Evolutionary conservation across 2,797 vertebrate species (phyloP), one percentile per base, ranked within the genome.

Genomic region (Centropyge bicolor): DNA sequence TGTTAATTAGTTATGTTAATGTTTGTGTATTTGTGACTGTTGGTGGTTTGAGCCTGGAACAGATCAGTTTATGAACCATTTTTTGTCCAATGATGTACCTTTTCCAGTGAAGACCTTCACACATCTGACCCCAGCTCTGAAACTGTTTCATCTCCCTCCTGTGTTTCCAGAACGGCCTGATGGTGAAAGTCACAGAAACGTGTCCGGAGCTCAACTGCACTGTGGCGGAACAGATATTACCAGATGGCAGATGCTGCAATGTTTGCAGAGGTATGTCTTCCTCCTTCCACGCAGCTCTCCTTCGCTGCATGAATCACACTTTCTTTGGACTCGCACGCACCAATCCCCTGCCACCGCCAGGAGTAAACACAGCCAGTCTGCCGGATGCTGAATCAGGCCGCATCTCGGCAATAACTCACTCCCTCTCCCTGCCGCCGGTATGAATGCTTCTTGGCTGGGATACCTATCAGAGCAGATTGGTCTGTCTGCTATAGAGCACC

Each of bases 141-240:
- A 38, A 40, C 16, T 61, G 9, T 65, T 55, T 45, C 43, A 6
- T 31, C 46, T 79, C 5, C 54, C 38, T 66, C 54, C 35, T 72
- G 16, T 84, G 56, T 24, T 87, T 94, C 36, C 94, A 99, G 98
- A 96, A 95, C 38, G 97, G 97, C 87, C 93, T 97, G 86, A 95
- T 98, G 94, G 93, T 96, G 79, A 96, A 95, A 93, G 95, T 98
- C 38, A 94, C 94, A 10, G 97, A 98, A 87, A 92, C 86, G 0
- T 99, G 98, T 82, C 96, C 96, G 0, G 93, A 95, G 5, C 87
- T 98, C 86, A 98, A 99, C 95, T 99, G 98, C 91, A 96, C 97
- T 3, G 68, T 93, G 74, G 81, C 81, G 40, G 97, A 98, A 17
- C 97, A 96, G 8, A 91, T 99, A 78, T 82, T 98, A 73, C 98